Conservation (phyloP, 1,140 invertebrate species). For the Drosophila suzukii region DNA sequence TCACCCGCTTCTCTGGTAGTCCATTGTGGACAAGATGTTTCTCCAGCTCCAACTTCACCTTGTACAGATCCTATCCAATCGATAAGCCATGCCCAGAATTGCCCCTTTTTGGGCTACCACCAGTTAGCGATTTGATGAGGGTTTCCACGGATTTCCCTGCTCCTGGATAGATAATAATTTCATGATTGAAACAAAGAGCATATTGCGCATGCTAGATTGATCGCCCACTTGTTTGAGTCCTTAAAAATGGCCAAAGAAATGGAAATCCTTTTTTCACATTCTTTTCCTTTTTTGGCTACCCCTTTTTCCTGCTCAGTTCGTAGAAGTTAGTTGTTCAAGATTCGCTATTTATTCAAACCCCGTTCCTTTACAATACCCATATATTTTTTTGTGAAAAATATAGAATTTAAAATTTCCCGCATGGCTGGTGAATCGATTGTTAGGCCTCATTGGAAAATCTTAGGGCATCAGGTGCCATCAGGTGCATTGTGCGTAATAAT, state of each 20-base stretch:
- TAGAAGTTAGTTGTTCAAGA: constrained; percentile 69
- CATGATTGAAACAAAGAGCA: constrained; percentile 53
- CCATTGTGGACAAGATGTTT: constrained; percentile 22
- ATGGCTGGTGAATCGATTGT: constrained; percentile 63
- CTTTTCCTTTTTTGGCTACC: constrained; percentile 8
- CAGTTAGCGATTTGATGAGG: constrained; percentile 71
- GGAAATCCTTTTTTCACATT: constrained; percentile 47
- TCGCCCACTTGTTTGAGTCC: constrained; percentile 53
- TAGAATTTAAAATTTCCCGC: constrained; percentile 56
- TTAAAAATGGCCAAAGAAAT: constrained; percentile 39
- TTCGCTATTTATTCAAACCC: constrained; percentile 66
- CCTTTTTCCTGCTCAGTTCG: constrained; percentile 52
- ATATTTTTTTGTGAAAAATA: constrained; percentile 47
- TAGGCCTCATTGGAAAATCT: constrained; percentile 39
- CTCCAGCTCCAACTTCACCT: constrained; percentile 26
- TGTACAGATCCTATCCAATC: constrained; percentile 33
- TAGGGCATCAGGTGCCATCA: constrained; percentile 71
- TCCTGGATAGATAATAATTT: constrained; percentile 55
- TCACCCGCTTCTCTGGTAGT: constrained; percentile 66
- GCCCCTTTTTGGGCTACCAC: constrained; percentile 46
- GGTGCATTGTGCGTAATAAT: constrained; percentile 54
- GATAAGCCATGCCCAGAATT: constrained; percentile 57
- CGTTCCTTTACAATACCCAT: constrained; percentile 13
- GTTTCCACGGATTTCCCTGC: constrained; percentile 33
- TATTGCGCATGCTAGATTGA: constrained; percentile 74